Conservation (phyloP, 37 sponge, comb jelly and placozoan species). For the Corticium candelabrum region DNA sequence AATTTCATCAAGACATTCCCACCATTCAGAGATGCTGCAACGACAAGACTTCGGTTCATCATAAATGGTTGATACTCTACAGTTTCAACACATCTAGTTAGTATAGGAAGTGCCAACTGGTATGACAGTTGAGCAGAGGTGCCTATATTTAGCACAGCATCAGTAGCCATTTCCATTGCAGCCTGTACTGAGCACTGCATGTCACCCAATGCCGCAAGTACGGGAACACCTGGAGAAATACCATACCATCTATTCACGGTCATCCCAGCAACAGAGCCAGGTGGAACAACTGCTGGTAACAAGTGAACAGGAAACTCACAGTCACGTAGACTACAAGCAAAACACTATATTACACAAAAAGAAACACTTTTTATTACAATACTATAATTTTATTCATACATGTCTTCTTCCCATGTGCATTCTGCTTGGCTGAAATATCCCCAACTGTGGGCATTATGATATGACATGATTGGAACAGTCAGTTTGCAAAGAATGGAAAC, state of each 20-base stretch:
- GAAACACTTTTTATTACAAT: neutral
- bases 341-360: neutral
- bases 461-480: conserved; percentile 49
- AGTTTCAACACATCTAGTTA: no score
- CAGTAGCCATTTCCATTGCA: conserved; percentile 23
- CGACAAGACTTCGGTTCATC: conserved; percentile 27
- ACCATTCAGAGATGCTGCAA: conserved; percentile 87
- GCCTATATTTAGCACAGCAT: conserved; percentile 78
- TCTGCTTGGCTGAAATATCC: conserved; percentile 64
- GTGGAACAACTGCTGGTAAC: conserved; percentile 39
- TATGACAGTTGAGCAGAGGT: conserved; percentile 71
- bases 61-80: conserved; percentile 68
- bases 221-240: conserved; percentile 44
- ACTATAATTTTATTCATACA: conserved; percentile 20
- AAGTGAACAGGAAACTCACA: conserved; percentile 40
- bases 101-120: neutral
- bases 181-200: conserved; percentile 75
- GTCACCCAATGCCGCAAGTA: conserved; percentile 76
- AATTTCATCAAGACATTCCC: conserved; percentile 69
- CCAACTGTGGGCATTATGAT: conserved; percentile 94
- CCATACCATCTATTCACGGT: conserved; percentile 35
- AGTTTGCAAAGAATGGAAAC: conserved; percentile 37
- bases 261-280: conserved; percentile 40
- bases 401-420: conserved; percentile 51
- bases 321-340: conserved; percentile 26